These are phyloP conservation scores for Tympanoctomys barrerae DNA, from an alignment of 2,797 vertebrate species.

Conservation along the genomic window DNA sequence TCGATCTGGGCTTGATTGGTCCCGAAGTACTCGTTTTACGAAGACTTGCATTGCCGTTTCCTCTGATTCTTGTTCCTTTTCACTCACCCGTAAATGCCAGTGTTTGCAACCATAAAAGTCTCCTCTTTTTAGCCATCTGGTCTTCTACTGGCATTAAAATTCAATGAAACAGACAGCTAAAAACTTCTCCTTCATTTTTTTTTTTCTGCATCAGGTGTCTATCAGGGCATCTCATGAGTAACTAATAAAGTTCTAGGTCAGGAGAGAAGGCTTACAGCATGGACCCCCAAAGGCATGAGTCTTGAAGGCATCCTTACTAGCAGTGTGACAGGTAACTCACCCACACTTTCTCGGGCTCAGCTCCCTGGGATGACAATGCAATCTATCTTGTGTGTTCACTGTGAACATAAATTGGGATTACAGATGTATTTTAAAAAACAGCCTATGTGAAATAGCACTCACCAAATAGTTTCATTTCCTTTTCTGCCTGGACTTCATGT, in stretches of 20 bases:
- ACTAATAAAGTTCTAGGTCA: constrained; percentile 40
- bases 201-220: background rate
- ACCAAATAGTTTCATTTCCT: background rate
- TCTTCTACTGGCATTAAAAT: constrained; percentile 57
- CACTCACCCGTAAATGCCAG: constrained; percentile 64
- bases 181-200: background rate
- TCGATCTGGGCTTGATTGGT: constrained; percentile 67
- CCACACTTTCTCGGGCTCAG: background rate
- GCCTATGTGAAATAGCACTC: background rate
- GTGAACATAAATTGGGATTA: background rate
- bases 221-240: constrained; percentile 42
- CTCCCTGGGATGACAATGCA: constrained; percentile 5
- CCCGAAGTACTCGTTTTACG: constrained; percentile 58
- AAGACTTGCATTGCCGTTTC: background rate
- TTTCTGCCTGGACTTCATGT: background rate
- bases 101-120: constrained; percentile 52
- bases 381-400: background rate
- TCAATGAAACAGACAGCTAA: constrained; percentile 40
- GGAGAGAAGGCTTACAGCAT: constrained; percentile 29
- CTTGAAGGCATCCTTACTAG: background rate
- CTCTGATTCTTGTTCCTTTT: constrained; percentile 59
- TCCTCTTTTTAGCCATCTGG: constrained; percentile 61
- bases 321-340: constrained; percentile 21
- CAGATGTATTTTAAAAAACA: background rate
- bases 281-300: too few relatives aligned